These are phyloP conservation scores for Lingula anatina DNA, from an alignment of 2,888 invertebrate genomes.

Conservation along the genomic window DNA sequence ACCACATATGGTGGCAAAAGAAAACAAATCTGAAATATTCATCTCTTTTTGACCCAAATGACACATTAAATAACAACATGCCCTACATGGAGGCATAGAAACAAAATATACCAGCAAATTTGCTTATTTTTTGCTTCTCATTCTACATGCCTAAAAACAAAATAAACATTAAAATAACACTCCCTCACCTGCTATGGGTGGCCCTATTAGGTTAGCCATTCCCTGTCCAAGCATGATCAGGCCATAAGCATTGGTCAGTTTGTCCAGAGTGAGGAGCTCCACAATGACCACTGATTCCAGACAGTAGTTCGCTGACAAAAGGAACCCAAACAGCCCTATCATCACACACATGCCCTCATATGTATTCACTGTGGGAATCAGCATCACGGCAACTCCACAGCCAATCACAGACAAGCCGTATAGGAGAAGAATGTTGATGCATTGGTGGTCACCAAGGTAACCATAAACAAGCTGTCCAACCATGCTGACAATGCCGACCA, in stretches of 20 bases:
- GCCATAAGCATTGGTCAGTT: slow-evolving; percentile 88
- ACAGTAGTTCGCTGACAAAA: slow-evolving; percentile 88
- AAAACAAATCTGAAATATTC: no score
- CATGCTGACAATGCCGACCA: slow-evolving; percentile 74
- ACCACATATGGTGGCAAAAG: no score
- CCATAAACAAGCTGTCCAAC: slow-evolving; percentile 71
- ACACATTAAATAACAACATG: no score
- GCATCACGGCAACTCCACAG: slow-evolving; percentile 48
- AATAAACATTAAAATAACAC: no score
- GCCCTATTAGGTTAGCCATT: slow-evolving; percentile 81
- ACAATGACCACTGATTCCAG: slow-evolving; percentile 80
- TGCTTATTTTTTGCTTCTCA: no score
- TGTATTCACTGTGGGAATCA: slow-evolving; percentile 30
- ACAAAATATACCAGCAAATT: no score
- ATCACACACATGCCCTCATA: slow-evolving; percentile 27
- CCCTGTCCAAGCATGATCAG: slow-evolving; percentile 82
- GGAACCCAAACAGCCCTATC: slow-evolving; percentile 67
- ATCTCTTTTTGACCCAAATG: no score
- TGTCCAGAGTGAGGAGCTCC: slow-evolving; percentile 80
- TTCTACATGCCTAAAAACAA: no score
- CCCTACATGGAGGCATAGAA: no score
- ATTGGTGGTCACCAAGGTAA: slow-evolving; percentile 80
- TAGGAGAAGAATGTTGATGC: slow-evolving; percentile 72
- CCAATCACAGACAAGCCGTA: slow-evolving; percentile 70
- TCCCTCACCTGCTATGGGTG: slow-evolving; percentile 81